Percentiles rank a stretch among this genome's conserved stretches.
phyloP scores from a whole-genome alignment of 2,888 invertebrate species.

The Platycnemis pennipes region DNA sequence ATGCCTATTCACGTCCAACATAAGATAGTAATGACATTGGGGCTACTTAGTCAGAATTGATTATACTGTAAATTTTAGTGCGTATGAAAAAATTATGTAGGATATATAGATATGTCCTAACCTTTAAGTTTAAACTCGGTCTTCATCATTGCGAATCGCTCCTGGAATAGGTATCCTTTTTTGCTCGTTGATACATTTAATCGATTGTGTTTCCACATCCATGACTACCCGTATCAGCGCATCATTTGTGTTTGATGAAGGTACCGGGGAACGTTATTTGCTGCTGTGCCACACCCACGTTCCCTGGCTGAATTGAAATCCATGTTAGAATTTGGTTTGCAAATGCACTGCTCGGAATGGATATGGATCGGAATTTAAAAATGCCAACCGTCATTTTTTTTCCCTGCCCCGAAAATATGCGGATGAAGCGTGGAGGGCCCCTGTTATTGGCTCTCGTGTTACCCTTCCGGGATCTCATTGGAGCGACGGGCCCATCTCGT shows the following conservation, averaged over 20 bases:
- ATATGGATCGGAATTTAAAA: not conserved
- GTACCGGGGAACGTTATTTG: not conserved
- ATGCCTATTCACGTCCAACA: too few relatives aligned
- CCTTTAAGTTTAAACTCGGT: too few relatives aligned
- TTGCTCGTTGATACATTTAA: not conserved
- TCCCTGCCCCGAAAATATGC: not conserved
- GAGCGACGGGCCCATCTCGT: not conserved
- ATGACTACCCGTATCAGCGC: not conserved
- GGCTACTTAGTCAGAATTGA: too few relatives aligned
- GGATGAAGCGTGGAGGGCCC: not conserved
- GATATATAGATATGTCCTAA: too few relatives aligned
- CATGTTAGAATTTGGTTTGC: conserved; percentile 13
- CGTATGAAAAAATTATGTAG: too few relatives aligned
- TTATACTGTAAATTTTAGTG: too few relatives aligned
- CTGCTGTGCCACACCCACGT: not conserved
- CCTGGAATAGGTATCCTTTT: not conserved
- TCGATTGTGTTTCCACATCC: not conserved
- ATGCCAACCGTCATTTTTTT: not conserved
- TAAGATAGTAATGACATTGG: too few relatives aligned
- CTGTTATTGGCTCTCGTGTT: not conserved
- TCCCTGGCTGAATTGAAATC: not conserved
- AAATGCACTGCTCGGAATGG: not conserved
- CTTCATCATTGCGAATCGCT: too few relatives aligned
- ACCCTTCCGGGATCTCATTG: not conserved
- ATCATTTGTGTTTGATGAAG: not conserved